Conservation (phyloP, 2,888 invertebrate species). For the Norana najaformis region DNA sequence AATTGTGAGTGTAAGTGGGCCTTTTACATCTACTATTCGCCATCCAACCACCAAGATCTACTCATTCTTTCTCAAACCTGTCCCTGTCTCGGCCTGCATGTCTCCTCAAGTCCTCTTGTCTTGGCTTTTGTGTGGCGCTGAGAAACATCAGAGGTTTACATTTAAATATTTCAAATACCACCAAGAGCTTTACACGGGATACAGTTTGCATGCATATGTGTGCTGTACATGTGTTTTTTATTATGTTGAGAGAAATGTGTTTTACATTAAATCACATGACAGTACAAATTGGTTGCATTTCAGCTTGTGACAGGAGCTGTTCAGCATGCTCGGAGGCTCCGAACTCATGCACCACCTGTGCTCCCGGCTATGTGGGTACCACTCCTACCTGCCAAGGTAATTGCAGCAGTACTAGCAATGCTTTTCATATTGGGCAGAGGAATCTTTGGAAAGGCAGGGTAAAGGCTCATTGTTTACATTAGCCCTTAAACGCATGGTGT, state of each 20-base stretch:
- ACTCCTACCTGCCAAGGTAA: conserved; percentile 30
- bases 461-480: too few species aligned
- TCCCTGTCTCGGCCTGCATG: too few species aligned
- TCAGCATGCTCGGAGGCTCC: conserved; percentile 14
- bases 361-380: conserved; percentile 7
- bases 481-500: too few species aligned
- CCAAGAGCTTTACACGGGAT: too few species aligned
- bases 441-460: too few species aligned
- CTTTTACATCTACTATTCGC: too few species aligned
- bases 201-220: neutral
- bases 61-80: too few species aligned
- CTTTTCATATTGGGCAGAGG: neutral
- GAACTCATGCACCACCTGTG: conserved; percentile 29
- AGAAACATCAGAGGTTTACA: too few species aligned
- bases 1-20: too few species aligned
- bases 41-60: too few species aligned
- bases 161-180: neutral
- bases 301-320: neutral
- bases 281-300: neutral
- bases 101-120: too few species aligned
- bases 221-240: neutral
- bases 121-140: too few species aligned
- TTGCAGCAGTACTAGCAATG: neutral
- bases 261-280: neutral
- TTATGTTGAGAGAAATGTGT: neutral